These are phyloP conservation scores for fruit fly (Drosophila melanogaster) DNA, from an alignment of 1,140 invertebrate species.

Conservation along the genomic window Release_6_plus_ISO1_MT NT_033777.3:23471501-23472000, in stretches of 20 bases:
- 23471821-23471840: constrained; percentile 55
- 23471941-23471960: constrained; percentile 63
- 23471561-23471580: constrained; percentile 74
- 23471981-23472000: constrained; percentile 75
- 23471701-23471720: constrained; percentile 82
- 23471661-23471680: constrained; percentile 70
- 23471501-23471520: constrained; percentile 62
- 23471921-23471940: constrained; percentile 26
- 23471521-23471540: constrained; percentile 73
- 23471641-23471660: constrained; percentile 41
- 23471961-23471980: constrained; percentile 76
- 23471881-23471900: constrained; percentile 62
- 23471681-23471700: constrained; percentile 70
- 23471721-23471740: constrained; percentile 78
- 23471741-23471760: constrained; percentile 78
- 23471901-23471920: constrained; percentile 32
- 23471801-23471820: constrained; percentile 67
- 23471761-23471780: constrained; percentile 70
- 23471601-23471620: constrained; percentile 24
- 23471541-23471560: constrained; percentile 52
- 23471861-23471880: constrained; percentile 74
- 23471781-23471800: constrained; percentile 81
- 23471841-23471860: constrained; percentile 44
- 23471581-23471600: constrained; percentile 79
- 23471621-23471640: constrained; percentile 16